Percentiles rank a stretch among this genome's conserved stretches.
Evolutionary conservation across 92 coral and sea anemone species (phyloP).

Genomic region (Palythoa caribaeorum): DNA sequence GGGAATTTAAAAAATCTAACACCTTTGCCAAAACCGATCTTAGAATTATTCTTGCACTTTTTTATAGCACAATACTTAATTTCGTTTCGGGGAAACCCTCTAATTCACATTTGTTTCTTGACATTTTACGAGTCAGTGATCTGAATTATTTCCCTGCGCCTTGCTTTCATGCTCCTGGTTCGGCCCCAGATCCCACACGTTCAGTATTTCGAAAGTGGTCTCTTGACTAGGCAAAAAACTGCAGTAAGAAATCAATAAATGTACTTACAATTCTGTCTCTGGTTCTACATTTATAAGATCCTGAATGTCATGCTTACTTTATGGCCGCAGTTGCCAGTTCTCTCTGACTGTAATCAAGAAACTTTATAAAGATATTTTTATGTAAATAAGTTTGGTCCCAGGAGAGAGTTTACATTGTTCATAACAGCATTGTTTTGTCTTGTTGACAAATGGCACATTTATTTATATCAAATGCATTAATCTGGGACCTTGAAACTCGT

Average conservation of each 20-base stretch:
- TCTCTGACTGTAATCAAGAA: no score
- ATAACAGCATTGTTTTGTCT: constrained; percentile 30
- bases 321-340: no score
- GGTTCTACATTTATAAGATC: no score
- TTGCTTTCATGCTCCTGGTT: constrained; percentile 33
- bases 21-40: neutral
- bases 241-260: no score
- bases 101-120: constrained; percentile 21
- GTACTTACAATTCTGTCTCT: no score
- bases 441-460: constrained; percentile 68
- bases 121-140: no score
- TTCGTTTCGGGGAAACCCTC: constrained; percentile 1
- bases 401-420: no score
- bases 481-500: constrained; percentile 52
- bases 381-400: no score
- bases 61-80: constrained; percentile 19
- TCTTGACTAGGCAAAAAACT: neutral
- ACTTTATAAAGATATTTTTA: no score
- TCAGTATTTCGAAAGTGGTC: constrained; percentile 36
- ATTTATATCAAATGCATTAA: constrained; percentile 31
- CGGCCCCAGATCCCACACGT: constrained; percentile 51
- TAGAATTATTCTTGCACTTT: constrained; percentile 2
- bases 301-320: no score
- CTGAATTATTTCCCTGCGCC: constrained; percentile 11
- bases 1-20: constrained; percentile 6